phyloP scores from a whole-genome alignment of 64 coral and sea anemone species.

The Dendronephthya gigantea region DNA sequence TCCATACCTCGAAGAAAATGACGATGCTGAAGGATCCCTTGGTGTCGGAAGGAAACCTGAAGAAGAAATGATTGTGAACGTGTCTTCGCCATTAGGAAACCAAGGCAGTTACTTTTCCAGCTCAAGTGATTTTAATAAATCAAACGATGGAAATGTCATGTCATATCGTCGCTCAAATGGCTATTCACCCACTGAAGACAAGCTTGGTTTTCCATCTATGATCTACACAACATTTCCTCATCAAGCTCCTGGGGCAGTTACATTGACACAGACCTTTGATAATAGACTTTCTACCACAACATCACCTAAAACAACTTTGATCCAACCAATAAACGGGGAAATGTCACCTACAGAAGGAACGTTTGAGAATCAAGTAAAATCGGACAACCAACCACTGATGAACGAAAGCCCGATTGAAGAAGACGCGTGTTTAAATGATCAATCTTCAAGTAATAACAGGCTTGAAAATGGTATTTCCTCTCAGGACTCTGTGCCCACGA shows the following conservation, averaged over 20 bases:
- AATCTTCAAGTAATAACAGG: background rate
- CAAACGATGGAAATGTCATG: background rate
- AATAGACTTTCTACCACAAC: background rate
- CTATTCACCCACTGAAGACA: background rate
- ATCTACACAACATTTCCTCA: constrained; percentile 1
- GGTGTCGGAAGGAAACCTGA: background rate
- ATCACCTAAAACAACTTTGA: constrained; percentile 12
- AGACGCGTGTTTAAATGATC: background rate
- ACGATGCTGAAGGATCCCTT: background rate
- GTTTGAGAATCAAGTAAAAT: background rate
- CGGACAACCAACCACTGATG: background rate
- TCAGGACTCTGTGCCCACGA: background rate
- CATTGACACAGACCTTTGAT: background rate
- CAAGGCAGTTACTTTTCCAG: background rate
- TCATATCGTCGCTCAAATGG: background rate
- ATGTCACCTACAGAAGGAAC: background rate
- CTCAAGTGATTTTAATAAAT: background rate
- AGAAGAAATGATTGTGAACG: constrained; percentile 16
- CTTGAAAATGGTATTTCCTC: background rate
- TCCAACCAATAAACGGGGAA: constrained; percentile 17
- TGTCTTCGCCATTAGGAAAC: background rate
- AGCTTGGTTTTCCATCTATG: constrained; percentile 6
- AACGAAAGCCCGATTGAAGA: background rate
- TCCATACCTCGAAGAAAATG: constrained; percentile 10
- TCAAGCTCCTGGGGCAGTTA: background rate